Conservation (phyloP, 2,113 vertebrate genomes). For the Cynopterus brachyotis region DNA sequence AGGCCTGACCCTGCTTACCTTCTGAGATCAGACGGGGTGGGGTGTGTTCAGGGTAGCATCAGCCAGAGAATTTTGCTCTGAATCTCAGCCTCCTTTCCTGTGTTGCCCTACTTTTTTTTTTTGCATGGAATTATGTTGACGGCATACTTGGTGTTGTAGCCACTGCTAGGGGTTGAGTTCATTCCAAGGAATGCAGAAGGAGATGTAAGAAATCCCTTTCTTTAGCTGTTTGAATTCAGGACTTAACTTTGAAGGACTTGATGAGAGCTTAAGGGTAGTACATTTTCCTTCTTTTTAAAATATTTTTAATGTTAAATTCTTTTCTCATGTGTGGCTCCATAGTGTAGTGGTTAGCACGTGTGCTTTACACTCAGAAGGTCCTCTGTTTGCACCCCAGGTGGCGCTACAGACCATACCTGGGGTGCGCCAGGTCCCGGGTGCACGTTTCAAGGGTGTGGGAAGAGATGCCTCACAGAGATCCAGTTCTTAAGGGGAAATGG, state of each 20-base stretch:
- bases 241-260: neutral
- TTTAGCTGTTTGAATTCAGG: conserved; percentile 49
- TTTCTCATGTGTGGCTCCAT: no score
- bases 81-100: neutral
- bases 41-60: no score
- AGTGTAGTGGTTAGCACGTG: no score
- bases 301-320: neutral
- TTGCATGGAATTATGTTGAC: neutral
- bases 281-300: conserved; percentile 18
- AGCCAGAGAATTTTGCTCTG: neutral
- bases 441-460: no score
- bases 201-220: neutral
- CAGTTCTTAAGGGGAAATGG: no score
- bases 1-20: no score
- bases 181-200: neutral
- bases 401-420: no score
- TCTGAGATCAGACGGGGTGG: no score
- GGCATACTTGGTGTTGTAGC: neutral
- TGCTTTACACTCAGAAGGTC: no score
- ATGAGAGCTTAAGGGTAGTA: neutral
- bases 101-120: neutral
- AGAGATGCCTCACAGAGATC: no score
- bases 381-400: no score
- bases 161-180: neutral
- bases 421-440: no score